Evolutionary conservation across 2,797 vertebrate genomes (phyloP).

Genomic region (Oophaga sylvatica): DNA sequence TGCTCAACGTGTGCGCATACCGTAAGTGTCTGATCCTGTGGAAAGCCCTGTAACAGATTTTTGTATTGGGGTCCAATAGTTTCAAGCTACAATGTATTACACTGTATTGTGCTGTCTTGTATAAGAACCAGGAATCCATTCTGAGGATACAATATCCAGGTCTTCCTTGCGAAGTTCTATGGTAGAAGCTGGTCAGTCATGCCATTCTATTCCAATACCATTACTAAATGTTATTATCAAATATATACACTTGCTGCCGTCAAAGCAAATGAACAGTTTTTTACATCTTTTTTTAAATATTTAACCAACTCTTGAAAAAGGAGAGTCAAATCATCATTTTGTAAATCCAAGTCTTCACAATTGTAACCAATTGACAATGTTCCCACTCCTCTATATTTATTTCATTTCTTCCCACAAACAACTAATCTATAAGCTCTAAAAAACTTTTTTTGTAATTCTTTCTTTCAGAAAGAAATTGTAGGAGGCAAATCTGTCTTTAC

Average conservation of each 20-base stretch:
- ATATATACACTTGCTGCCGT: neutral
- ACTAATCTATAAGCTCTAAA: neutral
- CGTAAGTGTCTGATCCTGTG: too few relatives aligned
- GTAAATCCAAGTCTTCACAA: neutral
- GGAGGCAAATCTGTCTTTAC: constrained; percentile 33
- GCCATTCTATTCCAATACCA: neutral
- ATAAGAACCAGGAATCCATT: neutral
- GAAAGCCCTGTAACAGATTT: neutral
- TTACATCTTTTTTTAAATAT: neutral
- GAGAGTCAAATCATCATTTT: neutral
- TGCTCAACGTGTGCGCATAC: too few relatives aligned
- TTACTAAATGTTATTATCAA: neutral
- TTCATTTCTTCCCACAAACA: neutral
- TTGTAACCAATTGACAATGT: neutral
- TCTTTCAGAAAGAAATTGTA: constrained; percentile 10
- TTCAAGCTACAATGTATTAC: neutral
- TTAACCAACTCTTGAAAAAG: neutral
- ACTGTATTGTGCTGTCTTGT: neutral
- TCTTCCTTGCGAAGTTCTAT: neutral
- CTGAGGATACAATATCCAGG: neutral
- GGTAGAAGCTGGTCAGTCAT: neutral
- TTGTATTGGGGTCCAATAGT: neutral
- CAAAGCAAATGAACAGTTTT: neutral
- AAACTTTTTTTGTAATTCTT: constrained; percentile 13
- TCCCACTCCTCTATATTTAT: neutral